These are phyloP conservation scores for Drosophila mercatorum DNA, from an alignment of 2,888 invertebrate genomes.

Conservation along the genomic window DNA sequence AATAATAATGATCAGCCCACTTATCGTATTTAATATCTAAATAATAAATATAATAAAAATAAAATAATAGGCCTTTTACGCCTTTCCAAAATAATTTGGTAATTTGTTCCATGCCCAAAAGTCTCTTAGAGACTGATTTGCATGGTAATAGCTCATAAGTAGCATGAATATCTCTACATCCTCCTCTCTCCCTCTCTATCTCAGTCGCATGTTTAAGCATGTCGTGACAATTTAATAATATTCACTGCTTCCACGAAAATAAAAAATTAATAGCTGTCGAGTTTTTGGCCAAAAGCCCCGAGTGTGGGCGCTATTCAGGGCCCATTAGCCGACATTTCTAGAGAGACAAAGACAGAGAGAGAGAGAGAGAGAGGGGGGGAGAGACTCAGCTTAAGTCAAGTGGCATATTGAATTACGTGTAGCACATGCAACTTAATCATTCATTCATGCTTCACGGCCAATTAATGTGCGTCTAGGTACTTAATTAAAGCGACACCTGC, in stretches of 20 bases:
- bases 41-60: not conserved
- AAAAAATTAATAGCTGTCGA: slow-evolving; percentile 32
- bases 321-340: slow-evolving; percentile 2
- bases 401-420: slow-evolving; percentile 34
- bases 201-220: not conserved
- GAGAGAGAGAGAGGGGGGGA: not conserved
- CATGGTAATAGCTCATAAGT: not conserved
- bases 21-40: not conserved
- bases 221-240: slow-evolving; percentile 13
- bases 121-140: not conserved
- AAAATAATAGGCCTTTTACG: not conserved
- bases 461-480: slow-evolving; percentile 29
- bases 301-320: slow-evolving; percentile 31
- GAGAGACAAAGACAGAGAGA: not conserved
- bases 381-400: slow-evolving; percentile 16
- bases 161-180: not conserved
- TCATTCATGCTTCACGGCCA: slow-evolving; percentile 61
- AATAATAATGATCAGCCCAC: not conserved
- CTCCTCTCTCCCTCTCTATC: no score
- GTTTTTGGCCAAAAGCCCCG: slow-evolving; percentile 17
- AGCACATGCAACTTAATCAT: slow-evolving; percentile 51
- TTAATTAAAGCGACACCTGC: slow-evolving; percentile 54
- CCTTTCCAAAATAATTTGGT: not conserved
- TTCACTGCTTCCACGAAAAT: slow-evolving; percentile 9
- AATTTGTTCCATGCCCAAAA: not conserved